Conservation (phyloP, 1,140 invertebrate genomes). For the Nebria ingens region DNA sequence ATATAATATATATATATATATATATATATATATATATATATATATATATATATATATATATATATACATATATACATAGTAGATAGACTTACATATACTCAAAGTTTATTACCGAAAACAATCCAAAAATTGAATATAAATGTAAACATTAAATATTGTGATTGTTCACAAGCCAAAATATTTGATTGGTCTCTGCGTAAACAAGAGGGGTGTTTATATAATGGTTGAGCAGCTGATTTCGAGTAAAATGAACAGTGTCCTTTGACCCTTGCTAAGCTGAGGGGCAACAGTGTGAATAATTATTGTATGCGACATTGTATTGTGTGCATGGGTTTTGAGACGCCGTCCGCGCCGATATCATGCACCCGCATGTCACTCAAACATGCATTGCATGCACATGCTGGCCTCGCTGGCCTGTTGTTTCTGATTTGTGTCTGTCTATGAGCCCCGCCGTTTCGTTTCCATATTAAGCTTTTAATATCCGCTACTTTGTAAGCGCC, state of each 20-base stretch:
- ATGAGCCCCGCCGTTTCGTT: not conserved
- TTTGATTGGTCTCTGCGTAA: not conserved
- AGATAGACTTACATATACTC: too few relatives aligned
- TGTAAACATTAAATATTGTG: too few relatives aligned
- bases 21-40: too few relatives aligned
- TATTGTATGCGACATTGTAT: not conserved
- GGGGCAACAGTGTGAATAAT: slow-evolving; percentile 3
- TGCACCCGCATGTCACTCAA: not conserved
- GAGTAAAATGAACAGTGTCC: not conserved
- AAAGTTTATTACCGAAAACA: too few relatives aligned
- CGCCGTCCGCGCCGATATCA: not conserved
- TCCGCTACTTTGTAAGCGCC: slow-evolving; percentile 7
- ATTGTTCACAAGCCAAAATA: too few relatives aligned
- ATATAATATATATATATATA: too few relatives aligned
- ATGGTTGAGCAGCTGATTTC: too few relatives aligned
- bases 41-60: too few relatives aligned
- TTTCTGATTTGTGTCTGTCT: not conserved
- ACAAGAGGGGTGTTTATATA: not conserved
- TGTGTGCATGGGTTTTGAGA: not conserved
- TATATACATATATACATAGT: too few relatives aligned
- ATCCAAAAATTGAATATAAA: too few relatives aligned
- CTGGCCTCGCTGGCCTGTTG: not conserved
- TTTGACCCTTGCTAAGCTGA: not conserved
- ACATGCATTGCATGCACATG: not conserved
- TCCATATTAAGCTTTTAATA: slow-evolving; percentile 9